A percentile compares a stretch with the other conserved stretches of the same genome.
Evolutionary conservation across 2,113 vertebrate genomes (phyloP).

Genomic region (Nycticryphes semicollaris): DNA sequence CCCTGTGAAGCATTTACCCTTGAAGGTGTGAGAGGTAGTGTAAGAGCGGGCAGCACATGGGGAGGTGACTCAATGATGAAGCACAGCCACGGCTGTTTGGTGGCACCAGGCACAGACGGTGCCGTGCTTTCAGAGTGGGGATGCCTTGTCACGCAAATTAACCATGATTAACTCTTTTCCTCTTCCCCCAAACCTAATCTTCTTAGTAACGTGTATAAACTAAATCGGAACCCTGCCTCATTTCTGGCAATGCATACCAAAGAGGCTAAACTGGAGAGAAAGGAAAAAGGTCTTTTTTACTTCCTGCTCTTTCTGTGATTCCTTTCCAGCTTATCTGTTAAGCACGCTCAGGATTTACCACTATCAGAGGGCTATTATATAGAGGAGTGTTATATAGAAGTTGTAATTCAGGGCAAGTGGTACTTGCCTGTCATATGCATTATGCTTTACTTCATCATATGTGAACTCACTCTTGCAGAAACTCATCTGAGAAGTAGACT

Average conservation of each 20-base stretch:
- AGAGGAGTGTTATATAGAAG: neutral
- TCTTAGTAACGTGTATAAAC: accelerated
- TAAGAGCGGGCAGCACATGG: accelerated
- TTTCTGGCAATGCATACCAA: neutral
- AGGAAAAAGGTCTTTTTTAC: neutral
- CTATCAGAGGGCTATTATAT: neutral
- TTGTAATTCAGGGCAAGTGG: neutral
- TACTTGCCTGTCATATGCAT: neutral
- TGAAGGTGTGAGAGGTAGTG: neutral
- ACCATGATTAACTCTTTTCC: neutral
- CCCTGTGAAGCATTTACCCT: neutral
- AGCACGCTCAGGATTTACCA: neutral
- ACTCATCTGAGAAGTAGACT: neutral
- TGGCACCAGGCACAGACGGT: neutral
- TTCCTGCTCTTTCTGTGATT: too few relatives aligned
- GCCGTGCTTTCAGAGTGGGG: accelerated
- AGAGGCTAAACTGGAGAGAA: neutral
- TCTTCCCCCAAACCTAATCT: neutral
- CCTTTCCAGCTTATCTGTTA: neutral
- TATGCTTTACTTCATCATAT: neutral
- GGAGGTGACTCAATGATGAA: neutral
- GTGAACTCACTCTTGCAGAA: neutral
- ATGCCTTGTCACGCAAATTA: neutral
- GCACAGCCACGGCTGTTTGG: accelerated
- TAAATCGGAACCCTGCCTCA: neutral